These are phyloP conservation scores for Ciconia nigra DNA, from an alignment of 2,797 vertebrate genomes.

Conservation along the genomic window DNA sequence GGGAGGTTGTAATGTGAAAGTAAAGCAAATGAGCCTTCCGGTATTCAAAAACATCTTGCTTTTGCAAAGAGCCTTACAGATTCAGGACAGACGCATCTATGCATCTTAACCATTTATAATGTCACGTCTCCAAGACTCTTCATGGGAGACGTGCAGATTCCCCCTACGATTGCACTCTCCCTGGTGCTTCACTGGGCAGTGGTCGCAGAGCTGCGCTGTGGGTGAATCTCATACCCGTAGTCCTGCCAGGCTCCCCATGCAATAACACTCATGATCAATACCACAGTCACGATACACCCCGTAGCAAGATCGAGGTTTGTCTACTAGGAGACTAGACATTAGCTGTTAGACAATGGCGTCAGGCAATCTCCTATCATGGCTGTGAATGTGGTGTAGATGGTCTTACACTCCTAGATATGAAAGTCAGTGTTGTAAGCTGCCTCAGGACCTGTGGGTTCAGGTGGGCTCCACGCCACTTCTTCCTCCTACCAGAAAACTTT, in stretches of 20 bases:
- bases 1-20: background rate
- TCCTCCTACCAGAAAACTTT: background rate
- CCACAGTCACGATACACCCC: background rate
- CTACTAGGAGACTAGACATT: background rate
- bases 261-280: background rate
- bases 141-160: background rate
- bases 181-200: rapidly evolving
- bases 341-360: background rate
- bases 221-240: background rate
- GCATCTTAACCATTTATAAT: background rate
- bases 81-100: background rate
- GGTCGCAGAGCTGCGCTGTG: background rate
- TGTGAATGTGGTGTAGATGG: background rate
- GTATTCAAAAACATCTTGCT: background rate
- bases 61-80: background rate
- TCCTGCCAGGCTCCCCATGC: background rate
- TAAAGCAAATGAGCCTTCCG: background rate
- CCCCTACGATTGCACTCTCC: rapidly evolving
- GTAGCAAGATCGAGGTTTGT: background rate
- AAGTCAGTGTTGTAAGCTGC: background rate
- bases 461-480: background rate
- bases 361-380: background rate
- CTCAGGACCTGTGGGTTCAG: background rate
- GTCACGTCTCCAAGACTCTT: background rate
- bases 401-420: background rate